Evolutionary conservation across 2,888 invertebrate species (phyloP), one percentile per base, ranked within the genome.

Genomic region (Electrophaes corylata): DNA sequence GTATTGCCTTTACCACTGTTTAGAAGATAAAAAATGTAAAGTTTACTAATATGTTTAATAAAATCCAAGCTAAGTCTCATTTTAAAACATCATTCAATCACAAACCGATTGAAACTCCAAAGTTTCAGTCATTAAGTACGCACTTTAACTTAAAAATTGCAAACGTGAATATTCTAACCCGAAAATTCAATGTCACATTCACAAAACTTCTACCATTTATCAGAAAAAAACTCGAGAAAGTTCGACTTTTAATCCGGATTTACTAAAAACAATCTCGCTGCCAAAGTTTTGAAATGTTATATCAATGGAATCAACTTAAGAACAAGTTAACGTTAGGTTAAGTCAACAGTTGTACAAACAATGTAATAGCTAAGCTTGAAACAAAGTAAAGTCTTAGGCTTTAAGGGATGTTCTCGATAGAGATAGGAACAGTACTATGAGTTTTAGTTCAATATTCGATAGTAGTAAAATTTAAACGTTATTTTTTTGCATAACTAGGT

Each of bases 361-460:
- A 73, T 60, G 70, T 73, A 71, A 75, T 73, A 66, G 67, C 59
- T 70, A 73, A 67, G 60, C 72, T 79, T 70, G 69, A 74, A 74
- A 75, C 75, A 70, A 71, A 74, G 71, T 75, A 72, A 70, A 66
- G 67, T 71, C 61, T 60, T 66, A 66, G 62, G 73, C 70, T 76
- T 69, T 54, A 72, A 65, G 67, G 65, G 64, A 69, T 67, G 70
- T 62, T 75, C 67, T 60, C 65, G 60, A 72, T 66, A 65, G 65
- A 73, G 60, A 53, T 29, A 33, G 23, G 18, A 47, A 6, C 26
- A 19, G 18, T 49, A 58, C 53, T 40, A 53, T 11, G 31, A 8
- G 52, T 53, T 53, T 11, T 37, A 47, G 44, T 35, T 37, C 8
- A 3, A 14, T 10, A 41, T n/a, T 14, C 23, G 14, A 14, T 41